Base-by-base conservation (phyloP, 2,888 invertebrate genomes). In the Acleris laterana region DNA sequence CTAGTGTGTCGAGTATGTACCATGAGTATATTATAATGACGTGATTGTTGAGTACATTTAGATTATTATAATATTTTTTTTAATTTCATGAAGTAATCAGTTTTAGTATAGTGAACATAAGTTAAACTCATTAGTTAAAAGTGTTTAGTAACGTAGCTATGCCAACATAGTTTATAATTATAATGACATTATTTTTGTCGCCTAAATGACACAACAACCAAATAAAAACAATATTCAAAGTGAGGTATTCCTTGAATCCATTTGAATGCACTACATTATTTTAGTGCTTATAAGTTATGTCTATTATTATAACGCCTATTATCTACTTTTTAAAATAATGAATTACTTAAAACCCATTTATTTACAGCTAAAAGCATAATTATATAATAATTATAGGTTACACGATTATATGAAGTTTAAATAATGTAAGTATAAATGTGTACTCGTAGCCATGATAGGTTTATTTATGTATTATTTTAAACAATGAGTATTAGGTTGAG, bases 171-270 rank as follows among this genome's bases (percentile, higher is more conserved):
- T 17, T 20, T n/a, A 50, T 51, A 49, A 49, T n/a, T 19, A 17
- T 52, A 58, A 52, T 46, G 51, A 63, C 13, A 58, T 20, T 25
- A 42, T 49, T 49, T 50, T 50, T 51, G 42, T 51, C 44, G 44
- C 13, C 28, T 25, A 51, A 46, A 38, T 22, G 44, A 57, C 25
- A 38, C 32, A 38, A 38, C 32, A 38, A 13, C 38, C 13, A 58
- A 58, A 46, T 46, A 48, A 7, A 66, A 51, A 48, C 25, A 28
- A 48, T 32, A 28, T 25, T 22, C 3, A 22, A 60, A 65, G 51
- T 57, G 51, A 57, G 55, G 65, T 65, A 65, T 66, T 66, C 66
- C 61, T 57, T 51, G 66, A 66, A 66, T 52, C 57, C 57, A 66
- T 46, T 62, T 57, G 46, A 66, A 66, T 48, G 57, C 32, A 57